Evolutionary conservation across 2,888 invertebrate species (phyloP), one percentile per base, ranked within the genome.

Genomic region (Dyspetes luteomarginatus): DNA sequence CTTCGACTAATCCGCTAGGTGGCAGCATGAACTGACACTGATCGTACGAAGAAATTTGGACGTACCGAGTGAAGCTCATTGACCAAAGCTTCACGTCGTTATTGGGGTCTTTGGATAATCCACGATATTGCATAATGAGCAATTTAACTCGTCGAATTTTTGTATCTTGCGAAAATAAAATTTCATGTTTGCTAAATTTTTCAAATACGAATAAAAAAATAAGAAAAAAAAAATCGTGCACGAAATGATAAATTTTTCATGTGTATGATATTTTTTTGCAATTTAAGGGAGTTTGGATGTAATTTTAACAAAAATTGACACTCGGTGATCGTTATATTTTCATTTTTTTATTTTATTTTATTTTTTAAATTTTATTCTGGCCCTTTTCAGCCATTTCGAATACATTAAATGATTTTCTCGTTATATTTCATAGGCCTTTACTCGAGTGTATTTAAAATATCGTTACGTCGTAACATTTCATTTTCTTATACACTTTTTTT

Each of bases 1-100:
- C 89, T 84, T 75, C 84, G 60, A 85, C 88, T 89, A 89, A 88
- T 85, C 86, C 86, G 84, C 85, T 89, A 89, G 88, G 85, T 72
- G 84, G 86, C 87, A 87, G 83, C 86, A 87, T 85, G 89, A 89
- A 88, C 86, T 87, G 88, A 86, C 83, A 83, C 60, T 83, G 82
- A 88, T 85, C 84, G 85, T 87, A 84, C 85, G 84, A 65, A 81
- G 83, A 83, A 85, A 85, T 83, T 85, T 86, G 86, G 86, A 81
- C 81, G 79, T 84, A 50, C 78, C 72, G 43, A 58, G 71, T 58
- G 68, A 65, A 28, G 52, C 79, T 45, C 12, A 17, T 77, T 67
- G 60, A 67, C 52, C 69, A 71, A 76, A 72, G 43, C 45, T 62
- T 69, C 30, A 62, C 77, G 45, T 19, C 78, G 48, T 72, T 78